Base-by-base conservation (phyloP, 2,888 invertebrate genomes). In the Artemia sinica region DNA sequence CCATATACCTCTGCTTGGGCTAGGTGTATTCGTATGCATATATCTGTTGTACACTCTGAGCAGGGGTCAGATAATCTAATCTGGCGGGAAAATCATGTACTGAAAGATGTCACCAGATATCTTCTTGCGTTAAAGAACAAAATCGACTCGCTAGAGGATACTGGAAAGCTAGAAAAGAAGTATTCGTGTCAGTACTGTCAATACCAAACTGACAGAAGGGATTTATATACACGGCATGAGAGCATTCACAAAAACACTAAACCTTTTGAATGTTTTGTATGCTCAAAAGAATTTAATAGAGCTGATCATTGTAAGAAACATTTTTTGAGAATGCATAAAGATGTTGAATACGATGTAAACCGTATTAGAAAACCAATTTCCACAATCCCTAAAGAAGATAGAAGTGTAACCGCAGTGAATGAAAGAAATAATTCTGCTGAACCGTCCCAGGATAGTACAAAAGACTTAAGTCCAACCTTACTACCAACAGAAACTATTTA, bases 251-350 rank as follows among this genome's bases (percentile, higher is more conserved):
- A 91, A 74, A 91, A 91, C 77, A 91, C 92, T 77, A 92, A 93
- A 77, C 92, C 92, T 8, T 93, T 92, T 77, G 90, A 91, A 77
- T 93, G 92, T 78, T 92, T 92, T 77, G 86, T 91, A 50, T 92
- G 92, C 77, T 85, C 87, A 77, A 91, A 92, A 78, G 90, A 91
- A 77, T 93, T 93, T 80, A 93, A 92, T 78, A 83, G 92, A 68
- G 92, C 92, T 58, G 92, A 93, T 78, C 92, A 93, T 77, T 92
- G 93, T 66, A 93, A 93, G 79, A 93, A 93, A 76, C 92, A 93
- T 78, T 92, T 92, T 75, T 80, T 91, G 73, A 82, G 92, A 73
- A 92, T 93, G 89, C 92, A 93, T 76, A 84, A 91, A 65, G 92
- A 91, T 74, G 86, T 90, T 76, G 86, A 86, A 1, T 93, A 92